Conservation (phyloP, 1,140 invertebrate species). For the Cataglyphis hispanica region DNA sequence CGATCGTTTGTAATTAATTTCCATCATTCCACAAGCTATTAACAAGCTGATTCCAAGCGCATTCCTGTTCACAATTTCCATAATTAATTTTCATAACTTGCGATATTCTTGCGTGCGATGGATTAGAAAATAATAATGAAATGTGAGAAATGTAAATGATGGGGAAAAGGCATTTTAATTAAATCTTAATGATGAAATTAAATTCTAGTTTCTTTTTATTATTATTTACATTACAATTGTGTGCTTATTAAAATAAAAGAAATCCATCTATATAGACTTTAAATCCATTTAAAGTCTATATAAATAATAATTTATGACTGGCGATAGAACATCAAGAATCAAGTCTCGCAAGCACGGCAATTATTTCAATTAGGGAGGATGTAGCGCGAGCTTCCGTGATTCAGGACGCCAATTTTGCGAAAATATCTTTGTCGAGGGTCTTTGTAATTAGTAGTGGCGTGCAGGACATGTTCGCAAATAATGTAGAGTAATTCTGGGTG, state of each 20-base stretch:
- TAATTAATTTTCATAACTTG: conserved; percentile 30
- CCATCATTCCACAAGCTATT: conserved; percentile 39
- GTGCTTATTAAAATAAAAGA: not conserved
- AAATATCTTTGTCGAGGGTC: conserved; percentile 55
- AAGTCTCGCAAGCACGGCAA: conserved; percentile 18
- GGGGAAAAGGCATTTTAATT: not conserved
- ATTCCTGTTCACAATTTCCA: conserved; percentile 45
- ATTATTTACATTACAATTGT: not conserved
- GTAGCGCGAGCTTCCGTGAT: conserved; percentile 23
- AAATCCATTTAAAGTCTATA: not conserved
- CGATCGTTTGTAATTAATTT: conserved; percentile 54
- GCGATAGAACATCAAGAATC: conserved; percentile 19
- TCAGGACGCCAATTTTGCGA: conserved; percentile 40
- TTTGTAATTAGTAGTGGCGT: conserved; percentile 55
- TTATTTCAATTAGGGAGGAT: conserved; percentile 44
- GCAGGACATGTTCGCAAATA: conserved; percentile 39
- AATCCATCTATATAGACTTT: too few relatives aligned
- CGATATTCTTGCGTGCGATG: not conserved
- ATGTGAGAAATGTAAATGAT: not conserved
- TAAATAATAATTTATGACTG: not conserved
- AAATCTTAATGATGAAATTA: not conserved
- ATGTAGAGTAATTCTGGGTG: conserved; percentile 42
- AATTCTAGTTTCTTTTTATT: not conserved
- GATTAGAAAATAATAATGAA: conserved; percentile 4
- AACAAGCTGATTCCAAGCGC: not conserved